A percentile compares a stretch with the other conserved stretches of the same genome.
phyloP scores from a whole-genome alignment of 2,797 vertebrate genomes.

The Vespertilio murinus region DNA sequence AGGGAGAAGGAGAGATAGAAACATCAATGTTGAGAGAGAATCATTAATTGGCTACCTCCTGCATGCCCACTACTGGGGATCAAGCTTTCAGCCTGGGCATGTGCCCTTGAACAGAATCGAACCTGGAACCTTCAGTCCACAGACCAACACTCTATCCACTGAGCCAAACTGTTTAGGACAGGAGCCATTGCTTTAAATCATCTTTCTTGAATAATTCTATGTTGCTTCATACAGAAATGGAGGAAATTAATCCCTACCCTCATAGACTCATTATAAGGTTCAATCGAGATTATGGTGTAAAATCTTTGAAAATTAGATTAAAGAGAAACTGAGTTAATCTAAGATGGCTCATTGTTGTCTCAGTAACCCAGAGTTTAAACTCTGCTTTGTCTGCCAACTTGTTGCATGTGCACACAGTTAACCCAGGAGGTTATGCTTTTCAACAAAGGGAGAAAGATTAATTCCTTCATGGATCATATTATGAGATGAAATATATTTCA shows the following conservation, averaged over 20 bases:
- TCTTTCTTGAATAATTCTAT: constrained; percentile 4
- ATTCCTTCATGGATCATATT: not conserved
- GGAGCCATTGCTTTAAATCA: constrained; percentile 22
- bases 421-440: not conserved
- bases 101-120: too few species aligned
- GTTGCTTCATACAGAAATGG: constrained; percentile 10
- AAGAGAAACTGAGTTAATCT: not conserved
- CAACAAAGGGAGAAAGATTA: not conserved
- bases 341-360: not conserved
- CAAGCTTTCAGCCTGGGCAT: too few species aligned
- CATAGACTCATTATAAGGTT: not conserved
- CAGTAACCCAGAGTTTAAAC: not conserved
- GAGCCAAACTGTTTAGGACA: too few species aligned
- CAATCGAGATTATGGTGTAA: not conserved
- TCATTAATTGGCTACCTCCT: too few species aligned
- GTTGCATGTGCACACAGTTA: not conserved
- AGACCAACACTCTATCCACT: too few species aligned
- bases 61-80: too few species aligned
- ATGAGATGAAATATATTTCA: not conserved
- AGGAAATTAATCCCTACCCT: not conserved
- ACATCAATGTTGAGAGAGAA: too few species aligned
- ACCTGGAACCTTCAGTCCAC: too few species aligned
- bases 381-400: constrained; percentile 7
- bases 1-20: too few species aligned
- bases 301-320: not conserved